These are phyloP conservation scores for Suncus etruscus DNA, from an alignment of 2,113 vertebrate genomes.

Conservation along the genomic window DNA sequence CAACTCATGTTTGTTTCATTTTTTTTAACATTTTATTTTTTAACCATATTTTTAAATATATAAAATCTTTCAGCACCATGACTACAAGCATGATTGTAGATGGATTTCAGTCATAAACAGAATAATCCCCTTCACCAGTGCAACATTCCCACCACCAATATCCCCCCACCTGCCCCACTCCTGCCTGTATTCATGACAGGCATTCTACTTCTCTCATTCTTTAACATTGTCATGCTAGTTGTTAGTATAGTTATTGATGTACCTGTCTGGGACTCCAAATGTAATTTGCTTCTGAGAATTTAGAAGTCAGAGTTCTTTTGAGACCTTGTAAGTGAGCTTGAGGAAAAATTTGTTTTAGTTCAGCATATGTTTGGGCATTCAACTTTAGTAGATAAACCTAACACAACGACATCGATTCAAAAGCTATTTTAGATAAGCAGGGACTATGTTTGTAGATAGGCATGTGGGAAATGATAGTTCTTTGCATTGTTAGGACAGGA, in stretches of 20 bases:
- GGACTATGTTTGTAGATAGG: background rate
- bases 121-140: too few relatives aligned
- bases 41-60: too few relatives aligned
- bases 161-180: too few relatives aligned
- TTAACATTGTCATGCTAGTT: too few relatives aligned
- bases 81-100: too few relatives aligned
- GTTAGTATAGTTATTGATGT: too few relatives aligned
- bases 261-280: background rate
- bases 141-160: too few relatives aligned
- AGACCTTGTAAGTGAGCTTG: background rate
- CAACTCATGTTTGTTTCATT: constrained; percentile 14
- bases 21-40: too few relatives aligned
- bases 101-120: too few relatives aligned
- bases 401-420: background rate
- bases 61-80: too few relatives aligned
- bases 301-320: background rate
- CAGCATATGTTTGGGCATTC: background rate
- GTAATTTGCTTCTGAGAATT: background rate
- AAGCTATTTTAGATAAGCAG: background rate
- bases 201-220: too few relatives aligned
- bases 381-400: background rate
- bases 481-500: background rate
- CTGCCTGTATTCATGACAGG: too few relatives aligned
- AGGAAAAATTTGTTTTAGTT: background rate
- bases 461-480: background rate